These are phyloP conservation scores for Chromobotia macracanthus DNA, from an alignment of 2,797 vertebrate species.

Conservation along the genomic window DNA sequence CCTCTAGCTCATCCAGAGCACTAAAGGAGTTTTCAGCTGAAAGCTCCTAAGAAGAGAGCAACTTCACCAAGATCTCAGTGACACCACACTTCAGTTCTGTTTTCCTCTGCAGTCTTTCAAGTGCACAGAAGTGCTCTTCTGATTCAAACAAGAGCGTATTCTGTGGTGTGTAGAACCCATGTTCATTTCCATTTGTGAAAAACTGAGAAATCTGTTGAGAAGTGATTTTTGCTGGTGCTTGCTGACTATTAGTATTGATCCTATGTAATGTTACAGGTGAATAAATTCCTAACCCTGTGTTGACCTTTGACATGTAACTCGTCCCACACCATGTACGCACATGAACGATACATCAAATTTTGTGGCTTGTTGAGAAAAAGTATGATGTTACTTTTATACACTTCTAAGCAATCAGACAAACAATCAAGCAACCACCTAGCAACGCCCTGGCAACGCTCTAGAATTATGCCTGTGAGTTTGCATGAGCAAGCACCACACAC, in stretches of 20 bases:
- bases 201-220: not conserved
- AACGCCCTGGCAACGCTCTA: too few relatives aligned
- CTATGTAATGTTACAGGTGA: not conserved
- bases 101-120: conserved; percentile 28
- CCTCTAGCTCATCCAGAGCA: conserved; percentile 52
- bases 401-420: not conserved
- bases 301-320: not conserved
- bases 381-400: not conserved
- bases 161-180: too few relatives aligned
- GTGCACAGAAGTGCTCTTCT: conserved; percentile 6
- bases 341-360: not conserved
- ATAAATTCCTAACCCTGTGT: not conserved
- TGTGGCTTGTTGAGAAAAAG: not conserved
- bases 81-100: conserved; percentile 15
- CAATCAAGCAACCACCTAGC: too few relatives aligned
- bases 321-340: not conserved
- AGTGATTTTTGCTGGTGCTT: not conserved
- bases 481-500: too few relatives aligned
- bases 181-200: not conserved
- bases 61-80: conserved; percentile 58
- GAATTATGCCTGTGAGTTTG: too few relatives aligned
- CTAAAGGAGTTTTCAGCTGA: conserved; percentile 49
- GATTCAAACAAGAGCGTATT: conserved; percentile 7
- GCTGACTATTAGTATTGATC: not conserved
- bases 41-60: conserved; percentile 58